These are phyloP conservation scores for Lasioglossum figueresi DNA, from an alignment of 2,888 invertebrate genomes.

Conservation along the genomic window DNA sequence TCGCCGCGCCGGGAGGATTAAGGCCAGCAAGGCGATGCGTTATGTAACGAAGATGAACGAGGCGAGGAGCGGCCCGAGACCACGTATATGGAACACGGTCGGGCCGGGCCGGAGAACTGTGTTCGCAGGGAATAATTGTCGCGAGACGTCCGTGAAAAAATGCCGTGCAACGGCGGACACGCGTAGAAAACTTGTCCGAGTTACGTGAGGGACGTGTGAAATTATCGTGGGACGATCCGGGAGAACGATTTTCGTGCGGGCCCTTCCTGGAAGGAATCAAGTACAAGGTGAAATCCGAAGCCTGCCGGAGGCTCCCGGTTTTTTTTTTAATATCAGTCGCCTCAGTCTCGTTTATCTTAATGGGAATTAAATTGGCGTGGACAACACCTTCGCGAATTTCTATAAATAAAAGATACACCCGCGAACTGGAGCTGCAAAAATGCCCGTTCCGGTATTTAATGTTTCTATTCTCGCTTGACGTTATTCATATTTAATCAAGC, in stretches of 20 bases:
- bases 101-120: conserved; percentile 22
- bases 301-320: not conserved
- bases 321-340: not conserved
- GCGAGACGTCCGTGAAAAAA: conserved; percentile 31
- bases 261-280: conserved; percentile 2
- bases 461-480: not conserved
- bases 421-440: not conserved
- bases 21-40: conserved; percentile 61
- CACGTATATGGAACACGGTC: conserved; percentile 18
- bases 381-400: not conserved
- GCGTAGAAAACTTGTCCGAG: conserved; percentile 28
- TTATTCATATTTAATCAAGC: not conserved
- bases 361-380: not conserved
- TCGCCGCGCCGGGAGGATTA: conserved; percentile 52
- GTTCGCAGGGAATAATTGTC: conserved; percentile 41
- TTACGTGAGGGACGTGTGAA: conserved; percentile 35
- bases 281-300: not conserved
- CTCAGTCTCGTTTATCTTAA: not conserved
- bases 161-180: conserved; percentile 17
- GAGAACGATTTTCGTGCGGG: conserved; percentile 1
- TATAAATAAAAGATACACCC: not conserved
- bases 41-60: conserved; percentile 65
- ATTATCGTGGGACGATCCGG: not conserved
- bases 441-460: not conserved
- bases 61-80: conserved; percentile 14